Base-by-base conservation (phyloP, 2,797 vertebrate genomes). In the Peromyscus melanophrys region DNA sequence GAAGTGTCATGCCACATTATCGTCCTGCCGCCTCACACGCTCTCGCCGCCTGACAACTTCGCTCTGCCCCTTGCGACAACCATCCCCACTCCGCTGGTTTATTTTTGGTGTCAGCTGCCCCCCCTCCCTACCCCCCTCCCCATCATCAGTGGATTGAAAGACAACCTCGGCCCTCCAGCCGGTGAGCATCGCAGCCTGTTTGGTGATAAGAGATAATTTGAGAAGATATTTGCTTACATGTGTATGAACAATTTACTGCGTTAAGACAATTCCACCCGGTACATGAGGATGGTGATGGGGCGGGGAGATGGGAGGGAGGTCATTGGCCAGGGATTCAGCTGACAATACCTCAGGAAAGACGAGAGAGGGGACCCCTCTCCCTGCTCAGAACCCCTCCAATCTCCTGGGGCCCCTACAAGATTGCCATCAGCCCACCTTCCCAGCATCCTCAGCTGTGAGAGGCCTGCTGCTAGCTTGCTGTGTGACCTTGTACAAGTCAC, bases 1-100 rank as follows among this genome's bases (percentile, higher is more conserved):
- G 99, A 99, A 99, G 99, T 99, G 99, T 99, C 99, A 99, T 99
- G 99, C 99, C 99, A 99, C 99, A 99, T 99, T 99, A 99, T 99
- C 99, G 99, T 99, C 99, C 98, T 98, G 98, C 99, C 98, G 99
- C 99, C 99, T 99, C 99, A 99, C 99, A 99, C 99, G 98, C 99
- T 99, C 99, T 98, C 98, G 98, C 98, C 97, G 98, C 99, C 99
- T 99, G 99, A 99, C 99, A 99, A 99, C 99, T 99, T 99, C 99
- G 99, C 99, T 99, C 99, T 99, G 99, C 99, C 99, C 99, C 99
- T 99, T 98, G 99, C 98, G 99, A 99, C 99, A 99, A 99, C 98
- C 98, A 97, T 98, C 98, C 98, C 94, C 97, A 98, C 98, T 99
- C 98, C 95, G 84, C 98, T 88, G 98, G 98, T 99, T 99, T 99